Evolutionary conservation across 2,113 vertebrate genomes (phyloP).

Genomic region (Nanger granti): DNA sequence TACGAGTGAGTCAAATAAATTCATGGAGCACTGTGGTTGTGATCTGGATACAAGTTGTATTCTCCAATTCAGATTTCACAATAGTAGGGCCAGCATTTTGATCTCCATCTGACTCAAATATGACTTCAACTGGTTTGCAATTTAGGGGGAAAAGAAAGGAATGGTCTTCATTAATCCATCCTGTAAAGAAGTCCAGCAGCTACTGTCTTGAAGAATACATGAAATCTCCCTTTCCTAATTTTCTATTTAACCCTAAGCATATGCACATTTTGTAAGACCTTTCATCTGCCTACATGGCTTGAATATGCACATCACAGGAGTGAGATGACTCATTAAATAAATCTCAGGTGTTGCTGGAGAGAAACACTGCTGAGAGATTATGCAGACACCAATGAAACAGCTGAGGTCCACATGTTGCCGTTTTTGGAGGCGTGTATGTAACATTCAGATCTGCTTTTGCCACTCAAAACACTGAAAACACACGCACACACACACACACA

Average conservation of each 20-base stretch:
- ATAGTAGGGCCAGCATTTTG: not conserved
- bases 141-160: not conserved
- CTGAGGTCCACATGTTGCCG: slow-evolving; percentile 38
- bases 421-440: not conserved
- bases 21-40: not conserved
- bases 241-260: not conserved
- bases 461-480: not conserved
- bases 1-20: not conserved
- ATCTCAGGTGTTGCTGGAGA: slow-evolving; percentile 41
- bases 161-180: not conserved
- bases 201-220: not conserved
- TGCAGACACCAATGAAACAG: slow-evolving; percentile 15
- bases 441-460: not conserved
- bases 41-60: not conserved
- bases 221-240: not conserved
- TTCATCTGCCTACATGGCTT: not conserved
- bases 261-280: not conserved
- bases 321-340: not conserved
- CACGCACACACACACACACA: not conserved
- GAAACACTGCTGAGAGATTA: slow-evolving; percentile 2
- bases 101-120: not conserved
- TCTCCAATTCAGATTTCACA: not conserved
- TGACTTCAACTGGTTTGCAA: not conserved
- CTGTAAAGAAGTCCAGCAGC: not conserved
- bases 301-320: not conserved